phyloP scores from a whole-genome alignment of 2,888 invertebrate genomes.

The Drosophila subquinaria region DNA sequence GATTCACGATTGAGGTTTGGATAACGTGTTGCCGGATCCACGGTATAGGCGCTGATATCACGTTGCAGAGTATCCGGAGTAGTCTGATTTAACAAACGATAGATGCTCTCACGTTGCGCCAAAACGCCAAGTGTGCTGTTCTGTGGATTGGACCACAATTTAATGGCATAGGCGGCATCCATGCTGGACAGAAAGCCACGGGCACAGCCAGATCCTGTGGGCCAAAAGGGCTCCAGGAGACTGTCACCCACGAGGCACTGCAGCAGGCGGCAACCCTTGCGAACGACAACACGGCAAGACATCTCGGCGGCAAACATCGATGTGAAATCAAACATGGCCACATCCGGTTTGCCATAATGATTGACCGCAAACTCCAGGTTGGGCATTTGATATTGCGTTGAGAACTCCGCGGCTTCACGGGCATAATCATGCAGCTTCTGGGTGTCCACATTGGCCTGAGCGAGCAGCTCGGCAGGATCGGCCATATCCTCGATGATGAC shows the following conservation, averaged over 20 bases:
- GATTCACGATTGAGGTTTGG: constrained; percentile 92
- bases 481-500: constrained; percentile 96
- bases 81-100: constrained; percentile 94
- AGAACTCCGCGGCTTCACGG: constrained; percentile 97
- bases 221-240: constrained; percentile 99
- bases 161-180: constrained; percentile 98
- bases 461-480: constrained; percentile 95
- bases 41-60: constrained; percentile 93
- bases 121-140: constrained; percentile 90
- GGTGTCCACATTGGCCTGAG: constrained; percentile 95
- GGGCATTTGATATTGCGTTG: constrained; percentile 94
- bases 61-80: constrained; percentile 98
- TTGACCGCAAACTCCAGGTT: constrained; percentile 98
- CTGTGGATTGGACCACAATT: constrained; percentile 91
- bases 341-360: constrained; percentile 98
- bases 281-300: constrained; percentile 92
- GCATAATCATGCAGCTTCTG: constrained; percentile 96
- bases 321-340: constrained; percentile 99
- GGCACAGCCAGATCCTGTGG: constrained; percentile 99
- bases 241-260: constrained; percentile 98
- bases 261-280: constrained; percentile 91
- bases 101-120: constrained; percentile 97
- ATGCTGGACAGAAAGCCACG: constrained; percentile 97
- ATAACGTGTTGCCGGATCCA: constrained; percentile 95
- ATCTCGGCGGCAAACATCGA: constrained; percentile 99